A percentile compares a stretch with the other conserved stretches of the same genome.
Conservation (phyloP, 2,888 invertebrate species). For the Nomada ferruginata region DNA sequence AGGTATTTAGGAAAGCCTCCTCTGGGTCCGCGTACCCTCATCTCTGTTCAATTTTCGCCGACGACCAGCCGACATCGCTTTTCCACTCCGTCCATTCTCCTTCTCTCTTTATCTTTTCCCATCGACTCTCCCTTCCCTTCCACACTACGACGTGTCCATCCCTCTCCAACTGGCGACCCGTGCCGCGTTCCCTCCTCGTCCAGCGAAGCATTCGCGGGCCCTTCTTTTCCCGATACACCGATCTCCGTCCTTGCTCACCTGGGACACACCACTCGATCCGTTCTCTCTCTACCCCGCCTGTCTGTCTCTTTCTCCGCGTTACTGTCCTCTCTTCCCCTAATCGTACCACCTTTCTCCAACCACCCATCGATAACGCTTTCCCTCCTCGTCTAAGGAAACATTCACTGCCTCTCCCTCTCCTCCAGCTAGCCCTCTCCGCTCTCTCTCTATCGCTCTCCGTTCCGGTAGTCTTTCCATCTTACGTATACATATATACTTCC, state of each 20-base stretch:
- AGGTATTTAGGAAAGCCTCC: slow-evolving; percentile 31
- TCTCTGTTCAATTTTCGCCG: slow-evolving; percentile 33
- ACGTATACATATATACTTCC: background rate
- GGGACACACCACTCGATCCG: background rate
- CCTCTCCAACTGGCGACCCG: slow-evolving; percentile 19
- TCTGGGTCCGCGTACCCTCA: slow-evolving; percentile 26
- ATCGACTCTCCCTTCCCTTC: slow-evolving; percentile 1
- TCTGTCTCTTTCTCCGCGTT: slow-evolving; percentile 38
- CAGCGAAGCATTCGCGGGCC: slow-evolving; percentile 24
- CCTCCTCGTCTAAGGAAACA: slow-evolving; percentile 56
- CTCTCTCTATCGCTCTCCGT: slow-evolving; percentile 24
- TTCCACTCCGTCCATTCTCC: background rate
- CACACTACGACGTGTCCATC: slow-evolving; percentile 14
- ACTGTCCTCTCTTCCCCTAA: background rate
- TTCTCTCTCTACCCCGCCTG: background rate
- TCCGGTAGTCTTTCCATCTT: slow-evolving; percentile 42
- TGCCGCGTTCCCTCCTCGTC: slow-evolving; percentile 37
- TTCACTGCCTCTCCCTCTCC: slow-evolving; percentile 47
- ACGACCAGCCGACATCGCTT: slow-evolving; percentile 34
- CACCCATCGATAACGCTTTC: slow-evolving; percentile 42
- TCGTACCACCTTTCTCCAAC: slow-evolving; percentile 24
- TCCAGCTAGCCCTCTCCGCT: background rate
- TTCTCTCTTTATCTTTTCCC: too few species aligned
- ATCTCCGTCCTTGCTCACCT: background rate
- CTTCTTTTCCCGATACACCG: slow-evolving; percentile 5